These are phyloP conservation scores for Gymnothorax reevesii DNA, from an alignment of 2,797 vertebrate genomes.

Conservation along the genomic window DNA sequence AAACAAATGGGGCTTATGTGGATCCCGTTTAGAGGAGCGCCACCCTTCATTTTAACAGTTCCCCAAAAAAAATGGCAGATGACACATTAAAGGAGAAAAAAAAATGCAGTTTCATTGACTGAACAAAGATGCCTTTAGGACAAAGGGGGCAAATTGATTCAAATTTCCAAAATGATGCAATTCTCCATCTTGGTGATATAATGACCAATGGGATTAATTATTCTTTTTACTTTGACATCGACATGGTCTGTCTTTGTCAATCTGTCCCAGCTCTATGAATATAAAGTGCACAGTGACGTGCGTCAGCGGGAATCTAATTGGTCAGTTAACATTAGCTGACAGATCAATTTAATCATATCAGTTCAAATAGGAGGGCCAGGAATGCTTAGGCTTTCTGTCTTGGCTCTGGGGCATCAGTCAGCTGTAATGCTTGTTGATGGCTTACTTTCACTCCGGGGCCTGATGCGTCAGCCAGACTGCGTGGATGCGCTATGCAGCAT, in stretches of 20 bases:
- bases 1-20: not conserved
- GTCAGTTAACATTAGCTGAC: conserved; percentile 52
- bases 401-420: conserved; percentile 24
- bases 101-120: not conserved
- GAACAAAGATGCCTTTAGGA: not conserved
- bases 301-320: conserved; percentile 48
- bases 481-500: not conserved
- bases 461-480: conserved; percentile 28
- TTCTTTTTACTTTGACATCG: conserved; percentile 36
- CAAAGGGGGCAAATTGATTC: not conserved
- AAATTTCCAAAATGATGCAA: not conserved
- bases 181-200: conserved; percentile 14
- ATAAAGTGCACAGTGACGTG: conserved; percentile 41
- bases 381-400: conserved; percentile 35
- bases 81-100: not conserved
- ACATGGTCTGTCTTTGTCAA: conserved; percentile 42
- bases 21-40: not conserved
- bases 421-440: not conserved
- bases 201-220: conserved; percentile 44
- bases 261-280: conserved; percentile 29
- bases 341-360: conserved; percentile 49
- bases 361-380: conserved; percentile 27
- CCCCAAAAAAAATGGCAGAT: conserved; percentile 14
- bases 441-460: not conserved
- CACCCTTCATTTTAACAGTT: not conserved